phyloP scores from a whole-genome alignment of 2,113 vertebrate genomes.

The Rhineura floridana region DNA sequence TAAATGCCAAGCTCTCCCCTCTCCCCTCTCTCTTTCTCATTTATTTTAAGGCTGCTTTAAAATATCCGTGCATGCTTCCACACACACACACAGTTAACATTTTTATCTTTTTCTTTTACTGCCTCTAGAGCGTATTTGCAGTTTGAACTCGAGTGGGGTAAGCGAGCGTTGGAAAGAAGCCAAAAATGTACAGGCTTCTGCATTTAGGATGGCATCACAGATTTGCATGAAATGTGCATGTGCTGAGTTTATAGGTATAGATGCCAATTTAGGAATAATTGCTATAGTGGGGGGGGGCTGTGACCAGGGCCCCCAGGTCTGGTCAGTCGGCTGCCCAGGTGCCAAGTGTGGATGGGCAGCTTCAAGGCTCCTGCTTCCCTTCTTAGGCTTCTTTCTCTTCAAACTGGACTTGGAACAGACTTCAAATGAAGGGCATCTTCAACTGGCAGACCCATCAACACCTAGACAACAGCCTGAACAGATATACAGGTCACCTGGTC shows the following conservation, averaged over 20 bases:
- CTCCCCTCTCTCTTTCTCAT: not conserved
- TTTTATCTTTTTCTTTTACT: not conserved
- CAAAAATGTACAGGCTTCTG: not conserved
- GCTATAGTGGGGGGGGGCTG: not conserved
- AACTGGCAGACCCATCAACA: too few relatives aligned
- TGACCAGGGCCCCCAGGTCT: too few relatives aligned
- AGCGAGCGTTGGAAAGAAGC: not conserved
- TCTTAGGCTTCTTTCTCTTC: too few relatives aligned
- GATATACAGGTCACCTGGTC: too few relatives aligned
- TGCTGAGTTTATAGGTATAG: not conserved
- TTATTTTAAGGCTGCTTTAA: slow-evolving; percentile 28
- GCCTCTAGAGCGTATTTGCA: not conserved
- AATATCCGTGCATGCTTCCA: not conserved
- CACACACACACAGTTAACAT: not conserved
- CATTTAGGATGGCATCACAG: not conserved
- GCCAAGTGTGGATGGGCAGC: too few relatives aligned
- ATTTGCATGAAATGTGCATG: not conserved
- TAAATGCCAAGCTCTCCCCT: not conserved
- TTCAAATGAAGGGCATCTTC: too few relatives aligned
- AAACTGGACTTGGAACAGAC: too few relatives aligned
- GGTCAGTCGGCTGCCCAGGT: too few relatives aligned
- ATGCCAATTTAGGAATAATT: not conserved
- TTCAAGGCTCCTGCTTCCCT: too few relatives aligned
- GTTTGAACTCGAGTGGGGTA: too few relatives aligned
- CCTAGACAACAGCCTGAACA: too few relatives aligned